A percentile compares a stretch with the other conserved stretches of the same genome.
Evolutionary conservation across 2,888 invertebrate species (phyloP).

Genomic region (Drosophila meridiana): DNA sequence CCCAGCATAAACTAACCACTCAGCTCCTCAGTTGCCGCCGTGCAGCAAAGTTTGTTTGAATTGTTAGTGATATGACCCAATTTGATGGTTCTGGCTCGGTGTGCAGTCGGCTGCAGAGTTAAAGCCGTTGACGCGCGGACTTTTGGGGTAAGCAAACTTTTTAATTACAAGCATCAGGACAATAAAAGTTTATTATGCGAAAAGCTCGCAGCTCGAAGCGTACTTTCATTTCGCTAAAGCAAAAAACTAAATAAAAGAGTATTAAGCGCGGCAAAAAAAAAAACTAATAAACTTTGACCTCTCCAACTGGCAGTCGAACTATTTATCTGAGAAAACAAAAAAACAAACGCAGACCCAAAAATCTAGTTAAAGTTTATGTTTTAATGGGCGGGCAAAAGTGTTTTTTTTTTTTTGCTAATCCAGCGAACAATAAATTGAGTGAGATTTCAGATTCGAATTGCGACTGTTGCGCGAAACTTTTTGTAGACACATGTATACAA

Average conservation of each 20-base stretch:
- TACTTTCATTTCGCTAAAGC: slow-evolving; percentile 21
- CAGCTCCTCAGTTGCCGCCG: neutral
- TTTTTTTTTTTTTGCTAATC: slow-evolving; percentile 45
- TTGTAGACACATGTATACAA: slow-evolving; percentile 11
- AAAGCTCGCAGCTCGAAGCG: slow-evolving; percentile 36
- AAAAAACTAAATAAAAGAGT: slow-evolving; percentile 12
- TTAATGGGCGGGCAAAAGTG: slow-evolving; percentile 56
- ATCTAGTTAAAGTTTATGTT: slow-evolving; percentile 56
- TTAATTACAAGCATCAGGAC: slow-evolving; percentile 76
- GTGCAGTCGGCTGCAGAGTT: slow-evolving; percentile 6
- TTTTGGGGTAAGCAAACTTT: slow-evolving; percentile 57
- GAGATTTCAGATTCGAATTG: slow-evolving; percentile 37
- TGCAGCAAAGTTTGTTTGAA: slow-evolving; percentile 1
- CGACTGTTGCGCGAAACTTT: slow-evolving; percentile 54
- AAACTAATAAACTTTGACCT: slow-evolving; percentile 58
- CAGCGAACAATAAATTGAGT: slow-evolving; percentile 48
- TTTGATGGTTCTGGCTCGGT: slow-evolving; percentile 19
- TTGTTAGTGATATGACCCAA: slow-evolving; percentile 43
- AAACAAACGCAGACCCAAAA: slow-evolving; percentile 45
- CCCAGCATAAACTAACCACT: too few species aligned
- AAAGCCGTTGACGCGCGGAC: slow-evolving; percentile 15
- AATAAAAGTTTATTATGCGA: slow-evolving; percentile 77
- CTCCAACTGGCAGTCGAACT: slow-evolving; percentile 45
- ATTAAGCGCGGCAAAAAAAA: slow-evolving; percentile 31
- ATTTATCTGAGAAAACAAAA: slow-evolving; percentile 25